Conservation (phyloP, 2,888 invertebrate genomes). For the Parochlus steinenii region DNA sequence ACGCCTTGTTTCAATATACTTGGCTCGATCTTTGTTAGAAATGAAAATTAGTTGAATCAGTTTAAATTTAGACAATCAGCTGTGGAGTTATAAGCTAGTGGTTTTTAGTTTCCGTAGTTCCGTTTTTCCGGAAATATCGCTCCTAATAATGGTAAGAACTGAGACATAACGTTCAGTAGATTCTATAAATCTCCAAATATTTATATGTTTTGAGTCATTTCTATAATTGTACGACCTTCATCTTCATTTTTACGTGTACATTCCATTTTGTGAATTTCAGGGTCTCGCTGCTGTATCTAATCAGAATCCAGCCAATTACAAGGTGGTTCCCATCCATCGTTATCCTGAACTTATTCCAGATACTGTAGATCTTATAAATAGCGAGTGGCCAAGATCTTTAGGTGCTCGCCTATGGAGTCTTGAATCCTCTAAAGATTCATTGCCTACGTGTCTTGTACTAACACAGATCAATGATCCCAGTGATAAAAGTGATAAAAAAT, state of each 20-base stretch:
- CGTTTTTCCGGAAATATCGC: too few species aligned
- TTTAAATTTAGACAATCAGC: too few species aligned
- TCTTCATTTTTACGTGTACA: not conserved
- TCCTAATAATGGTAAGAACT: too few species aligned
- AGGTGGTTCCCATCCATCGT: conserved; percentile 53
- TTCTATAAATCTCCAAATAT: too few species aligned
- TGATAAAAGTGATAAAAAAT: conserved; percentile 15
- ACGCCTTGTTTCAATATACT: too few species aligned
- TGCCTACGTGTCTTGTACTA: conserved; percentile 56
- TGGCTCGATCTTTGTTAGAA: too few species aligned
- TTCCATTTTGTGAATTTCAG: not conserved
- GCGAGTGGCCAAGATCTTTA: conserved; percentile 76
- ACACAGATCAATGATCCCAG: conserved; percentile 31
- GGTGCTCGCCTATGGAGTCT: conserved; percentile 61
- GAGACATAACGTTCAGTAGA: too few species aligned
- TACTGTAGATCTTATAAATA: conserved; percentile 62
- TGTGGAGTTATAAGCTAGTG: too few species aligned
- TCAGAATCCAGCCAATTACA: conserved; percentile 18
- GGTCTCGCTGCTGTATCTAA: not conserved
- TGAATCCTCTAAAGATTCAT: conserved; percentile 49
- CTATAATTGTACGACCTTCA: too few species aligned
- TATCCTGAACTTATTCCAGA: conserved; percentile 50
- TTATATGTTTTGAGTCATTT: too few species aligned
- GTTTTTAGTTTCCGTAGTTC: too few species aligned
- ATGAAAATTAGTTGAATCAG: too few species aligned